phyloP scores from a whole-genome alignment of 92 coral and sea anemone genomes.

The Palythoa grandiflora region DNA sequence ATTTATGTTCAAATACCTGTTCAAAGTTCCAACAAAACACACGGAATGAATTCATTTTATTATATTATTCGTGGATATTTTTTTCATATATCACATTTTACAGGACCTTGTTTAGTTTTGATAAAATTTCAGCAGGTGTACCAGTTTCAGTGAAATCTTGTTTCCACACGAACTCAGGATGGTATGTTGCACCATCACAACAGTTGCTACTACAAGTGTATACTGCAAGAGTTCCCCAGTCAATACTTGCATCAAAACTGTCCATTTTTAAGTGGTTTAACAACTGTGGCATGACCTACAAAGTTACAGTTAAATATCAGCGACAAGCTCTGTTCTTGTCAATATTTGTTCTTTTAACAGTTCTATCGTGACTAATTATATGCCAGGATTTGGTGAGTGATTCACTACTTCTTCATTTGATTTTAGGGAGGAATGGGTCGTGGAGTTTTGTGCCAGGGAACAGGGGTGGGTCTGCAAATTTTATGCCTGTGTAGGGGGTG shows the following conservation, averaged over 20 bases:
- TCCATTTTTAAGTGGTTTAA: slow-evolving; percentile 88
- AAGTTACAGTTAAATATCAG: background rate
- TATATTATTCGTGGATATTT: too few relatives aligned
- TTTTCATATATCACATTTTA: background rate
- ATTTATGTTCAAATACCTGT: too few relatives aligned
- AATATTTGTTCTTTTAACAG: too few relatives aligned
- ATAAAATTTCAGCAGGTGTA: slow-evolving; percentile 70
- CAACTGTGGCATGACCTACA: slow-evolving; percentile 95
- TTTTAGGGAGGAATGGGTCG: too few relatives aligned
- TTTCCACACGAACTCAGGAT: slow-evolving; percentile 93
- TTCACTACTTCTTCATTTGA: background rate
- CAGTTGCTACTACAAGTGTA: slow-evolving; percentile 89
- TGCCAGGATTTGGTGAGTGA: background rate
- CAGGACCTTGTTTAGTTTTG: slow-evolving; percentile 39
- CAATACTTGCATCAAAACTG: slow-evolving; percentile 84
- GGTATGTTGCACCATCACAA: slow-evolving; percentile 68
- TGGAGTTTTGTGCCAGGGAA: too few relatives aligned
- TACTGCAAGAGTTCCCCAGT: slow-evolving; percentile 95
- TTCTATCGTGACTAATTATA: too few relatives aligned
- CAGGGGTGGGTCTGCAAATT: too few relatives aligned
- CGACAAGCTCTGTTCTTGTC: background rate
- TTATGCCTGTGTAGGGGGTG: too few relatives aligned
- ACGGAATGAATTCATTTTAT: too few relatives aligned
- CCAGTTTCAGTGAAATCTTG: slow-evolving; percentile 97
- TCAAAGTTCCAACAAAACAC: too few relatives aligned